Percentiles rank a stretch among this genome's conserved stretches.
Conservation (phyloP, 2,113 vertebrate species). For the Bagarius yarrelli region DNA sequence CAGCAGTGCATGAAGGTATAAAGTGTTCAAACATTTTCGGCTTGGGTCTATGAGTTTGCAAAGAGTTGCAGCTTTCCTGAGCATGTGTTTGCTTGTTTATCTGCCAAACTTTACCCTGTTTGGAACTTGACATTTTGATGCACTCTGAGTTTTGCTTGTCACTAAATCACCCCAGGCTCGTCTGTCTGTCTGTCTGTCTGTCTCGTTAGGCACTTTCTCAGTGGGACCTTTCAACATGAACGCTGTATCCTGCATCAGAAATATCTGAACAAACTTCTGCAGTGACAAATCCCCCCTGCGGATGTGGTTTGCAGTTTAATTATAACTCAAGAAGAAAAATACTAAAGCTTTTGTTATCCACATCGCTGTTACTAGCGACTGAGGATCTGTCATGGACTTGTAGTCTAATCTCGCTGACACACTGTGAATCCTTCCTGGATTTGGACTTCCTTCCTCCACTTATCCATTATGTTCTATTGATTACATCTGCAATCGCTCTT, state of each 20-base stretch:
- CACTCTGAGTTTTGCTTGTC: constrained; percentile 10
- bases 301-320: constrained; percentile 18
- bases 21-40: constrained; percentile 10
- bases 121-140: constrained; percentile 5
- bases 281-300: constrained; percentile 5
- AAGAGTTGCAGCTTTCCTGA: not conserved
- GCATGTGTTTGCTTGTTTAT: not conserved
- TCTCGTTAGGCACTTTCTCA: constrained; percentile 17
- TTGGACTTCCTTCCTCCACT: not conserved
- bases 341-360: not conserved
- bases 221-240: constrained; percentile 16
- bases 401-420: constrained; percentile 22
- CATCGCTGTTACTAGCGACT: constrained; percentile 5
- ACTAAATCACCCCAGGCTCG: constrained; percentile 7
- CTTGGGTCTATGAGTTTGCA: constrained; percentile 9
- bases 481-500: constrained; percentile 9
- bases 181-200: not conserved
- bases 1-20: constrained; percentile 9
- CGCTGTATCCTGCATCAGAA: not conserved
- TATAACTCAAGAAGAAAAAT: constrained; percentile 3
- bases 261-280: constrained; percentile 5
- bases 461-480: constrained; percentile 17
- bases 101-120: not conserved
- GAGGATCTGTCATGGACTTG: constrained; percentile 9
- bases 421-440: constrained; percentile 16